Evolutionary conservation across 2,888 invertebrate genomes (phyloP), one percentile per base, ranked within the genome.

Genomic region (Amphimallon solstitiale): DNA sequence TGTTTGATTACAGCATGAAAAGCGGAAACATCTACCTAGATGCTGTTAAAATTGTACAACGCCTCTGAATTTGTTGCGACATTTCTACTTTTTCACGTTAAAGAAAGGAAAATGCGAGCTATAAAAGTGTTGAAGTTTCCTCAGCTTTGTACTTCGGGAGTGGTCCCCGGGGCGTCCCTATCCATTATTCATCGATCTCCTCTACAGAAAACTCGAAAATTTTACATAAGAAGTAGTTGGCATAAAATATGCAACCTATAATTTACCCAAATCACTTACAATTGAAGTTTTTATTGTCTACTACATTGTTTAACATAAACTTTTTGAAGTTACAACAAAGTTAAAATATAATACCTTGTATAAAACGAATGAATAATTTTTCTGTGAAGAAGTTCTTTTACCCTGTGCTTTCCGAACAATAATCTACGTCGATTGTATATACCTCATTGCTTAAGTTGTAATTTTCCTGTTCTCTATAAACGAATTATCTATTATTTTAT

Each of bases 171-270:
- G 74, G 76, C 71, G 73, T 71, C 71, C 70, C 72, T 71, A 76
- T 77, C 76, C 76, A 77, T 77, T 77, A 77, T 77, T 77, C 77
- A 77, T 77, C 71, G 76, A 75, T 76, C 73, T 72, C 75, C 72
- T 73, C 74, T 70, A 71, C 63, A 51, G 63, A 56, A 63, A 68
- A 68, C 62, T 67, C 38, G 63, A 54, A 54, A 56, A 56, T 56
- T 56, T 56, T 40, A 56, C 56, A 56, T 56, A 56, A 56, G 40
- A 56, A 56, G 56, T 23, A 56, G 38, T 43, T 23, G 56, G 40
- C 14, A 23, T 52, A 56, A 56, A 56, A 40, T 40, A 56, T 56
- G 56, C 56, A 35, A 56, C 56, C 56, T 56, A 43, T 14, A 56
- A 40, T 21, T 56, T 56, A 56, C 56, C 40, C 9, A 21, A 56